Evolutionary conservation across 2,113 vertebrate genomes (phyloP), one percentile per base, ranked within the genome.

Genomic region (Caretta caretta): DNA sequence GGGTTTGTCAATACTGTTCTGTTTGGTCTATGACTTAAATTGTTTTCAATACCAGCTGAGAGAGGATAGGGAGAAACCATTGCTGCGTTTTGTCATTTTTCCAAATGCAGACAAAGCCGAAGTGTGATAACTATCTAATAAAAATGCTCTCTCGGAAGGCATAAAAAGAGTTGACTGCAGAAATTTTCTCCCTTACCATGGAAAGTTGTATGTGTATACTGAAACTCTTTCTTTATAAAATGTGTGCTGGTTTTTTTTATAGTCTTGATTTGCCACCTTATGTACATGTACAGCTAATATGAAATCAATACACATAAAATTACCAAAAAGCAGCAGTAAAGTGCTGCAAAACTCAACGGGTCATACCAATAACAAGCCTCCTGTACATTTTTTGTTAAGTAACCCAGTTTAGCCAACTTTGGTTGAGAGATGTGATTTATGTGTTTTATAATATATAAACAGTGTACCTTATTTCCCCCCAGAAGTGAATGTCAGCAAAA

Each of bases 221-320:
- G 3, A 83, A 57, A 92, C 24, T 4, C 19, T 35, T 76, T 57
- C 14, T 5, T 92, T 88, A 0, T 2, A 3, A 42, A 49, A 76
- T 50, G 5, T 57, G 35, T 13, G 3, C 53, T 31, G 35, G 35
- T 10, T 24, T 90, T 83, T 89, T 84, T 54, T 49, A 6, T 31
- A 76, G 13, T 75, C 69, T 89, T 85, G 65, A 69, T 69, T n/a
- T 93, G 50, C 20, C 83, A 35, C 51, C 17, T 85, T 85, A 13
- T 20, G 2, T 88, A 13, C 1, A 50, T 51, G 16, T 1, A 3
- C 72, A 35, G 35, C 56, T 1, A 1, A 20, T 1, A 0, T 48
- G 10, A 42, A 42, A 89, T 90, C 3, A 3, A 3, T 87, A 2
- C 48, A 42, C 5, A 0, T 78, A 17, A 62, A 46, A 1, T 2